Conservation (phyloP, 2,888 invertebrate genomes). For the Epinotia ramella region DNA sequence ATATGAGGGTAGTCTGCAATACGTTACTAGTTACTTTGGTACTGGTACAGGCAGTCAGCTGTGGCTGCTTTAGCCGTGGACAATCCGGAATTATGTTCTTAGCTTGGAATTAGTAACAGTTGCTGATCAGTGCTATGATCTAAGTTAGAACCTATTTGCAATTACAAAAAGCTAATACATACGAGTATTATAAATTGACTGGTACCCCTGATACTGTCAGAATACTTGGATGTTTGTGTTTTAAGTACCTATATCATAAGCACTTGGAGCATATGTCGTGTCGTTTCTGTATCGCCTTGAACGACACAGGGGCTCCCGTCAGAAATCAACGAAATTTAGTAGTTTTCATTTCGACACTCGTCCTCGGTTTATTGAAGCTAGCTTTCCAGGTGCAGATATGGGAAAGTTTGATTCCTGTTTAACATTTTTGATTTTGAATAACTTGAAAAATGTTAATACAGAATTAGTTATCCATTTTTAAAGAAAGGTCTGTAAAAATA, state of each 20-base stretch:
- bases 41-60: conserved; percentile 10
- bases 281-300: background rate
- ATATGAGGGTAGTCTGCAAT: conserved; percentile 78
- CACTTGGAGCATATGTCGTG: background rate
- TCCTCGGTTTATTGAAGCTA: no score
- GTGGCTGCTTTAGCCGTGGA: conserved; percentile 7
- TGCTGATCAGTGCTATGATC: background rate
- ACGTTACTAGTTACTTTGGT: conserved; percentile 56
- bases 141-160: background rate
- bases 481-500: no score
- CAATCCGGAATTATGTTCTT: conserved; percentile 5
- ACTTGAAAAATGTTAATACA: no score
- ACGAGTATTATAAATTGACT: no score
- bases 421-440: no score
- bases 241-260: background rate
- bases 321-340: no score
- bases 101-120: background rate
- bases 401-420: no score
- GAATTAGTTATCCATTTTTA: no score
- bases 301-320: no score
- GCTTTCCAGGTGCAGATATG: no score
- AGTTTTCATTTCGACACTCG: no score
- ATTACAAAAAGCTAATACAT: no score
- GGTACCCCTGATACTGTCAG: background rate
- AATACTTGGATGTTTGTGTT: background rate